A percentile compares a stretch with the other conserved stretches of the same genome.
Conservation (phyloP, 2,797 vertebrate species). For the Ctenopoma multispine region DNA sequence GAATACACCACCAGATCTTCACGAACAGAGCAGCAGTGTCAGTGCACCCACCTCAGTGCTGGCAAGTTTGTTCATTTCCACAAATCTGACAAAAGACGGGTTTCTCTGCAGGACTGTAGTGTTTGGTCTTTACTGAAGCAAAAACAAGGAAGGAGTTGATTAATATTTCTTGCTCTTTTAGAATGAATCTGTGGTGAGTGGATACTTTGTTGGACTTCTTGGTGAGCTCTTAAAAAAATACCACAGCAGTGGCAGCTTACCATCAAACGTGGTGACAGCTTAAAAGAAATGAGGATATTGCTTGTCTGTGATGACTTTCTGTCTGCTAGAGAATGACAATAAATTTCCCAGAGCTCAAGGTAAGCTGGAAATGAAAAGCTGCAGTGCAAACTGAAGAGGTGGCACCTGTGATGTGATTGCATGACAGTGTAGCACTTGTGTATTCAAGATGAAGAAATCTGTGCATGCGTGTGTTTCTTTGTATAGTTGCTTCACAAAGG, state of each 20-base stretch:
- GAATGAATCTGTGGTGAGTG: background rate
- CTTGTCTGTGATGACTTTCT: slow-evolving; percentile 29
- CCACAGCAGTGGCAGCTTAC: slow-evolving; percentile 13
- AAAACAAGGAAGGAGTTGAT: no score
- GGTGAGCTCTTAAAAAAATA: slow-evolving; percentile 10
- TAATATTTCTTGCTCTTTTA: background rate
- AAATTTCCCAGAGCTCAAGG: slow-evolving; percentile 45
- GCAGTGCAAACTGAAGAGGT: slow-evolving; percentile 26
- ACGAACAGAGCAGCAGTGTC: slow-evolving; percentile 2
- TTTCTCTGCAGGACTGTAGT: no score
- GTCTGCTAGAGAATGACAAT: slow-evolving; percentile 35
- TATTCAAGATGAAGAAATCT: slow-evolving; percentile 41
- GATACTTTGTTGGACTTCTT: slow-evolving; percentile 17
- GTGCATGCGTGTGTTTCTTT: slow-evolving; percentile 16
- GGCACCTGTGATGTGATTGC: slow-evolving; percentile 26
- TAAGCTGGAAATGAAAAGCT: slow-evolving; percentile 42
- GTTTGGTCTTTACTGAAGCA: background rate
- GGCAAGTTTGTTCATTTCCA: background rate
- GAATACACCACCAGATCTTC: background rate
- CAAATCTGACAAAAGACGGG: background rate
- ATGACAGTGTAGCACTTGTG: slow-evolving; percentile 30
- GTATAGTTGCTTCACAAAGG: slow-evolving; percentile 17
- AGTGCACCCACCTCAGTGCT: background rate
- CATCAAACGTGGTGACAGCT: slow-evolving; percentile 42
- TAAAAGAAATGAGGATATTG: slow-evolving; percentile 34